Percentiles rank a stretch among this genome's conserved stretches.
Evolutionary conservation across 2,113 vertebrate species (phyloP).

Genomic region (Crotophaga sulcirostris): DNA sequence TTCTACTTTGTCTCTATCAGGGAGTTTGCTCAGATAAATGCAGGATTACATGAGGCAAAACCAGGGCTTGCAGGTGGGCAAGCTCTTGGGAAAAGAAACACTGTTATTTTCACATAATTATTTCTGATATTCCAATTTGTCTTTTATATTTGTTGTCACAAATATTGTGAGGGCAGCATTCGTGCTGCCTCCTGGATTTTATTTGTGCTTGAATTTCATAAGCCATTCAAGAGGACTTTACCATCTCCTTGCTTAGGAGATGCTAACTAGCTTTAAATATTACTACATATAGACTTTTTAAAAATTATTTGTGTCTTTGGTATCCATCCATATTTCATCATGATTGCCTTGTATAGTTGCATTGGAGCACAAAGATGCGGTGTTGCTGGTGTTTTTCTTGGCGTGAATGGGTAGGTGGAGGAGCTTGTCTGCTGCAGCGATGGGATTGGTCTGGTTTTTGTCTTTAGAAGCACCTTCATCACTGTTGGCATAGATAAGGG

Average conservation of each 20-base stretch:
- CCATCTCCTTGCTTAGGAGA: neutral
- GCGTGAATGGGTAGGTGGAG: neutral
- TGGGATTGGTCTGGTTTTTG: neutral
- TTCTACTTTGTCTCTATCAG: neutral
- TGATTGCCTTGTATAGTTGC: neutral
- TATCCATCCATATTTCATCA: neutral
- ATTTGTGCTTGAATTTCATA: neutral
- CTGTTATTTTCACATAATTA: conserved; percentile 32
- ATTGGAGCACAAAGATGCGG: neutral
- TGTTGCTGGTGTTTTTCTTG: neutral
- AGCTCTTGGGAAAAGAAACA: conserved; percentile 33
- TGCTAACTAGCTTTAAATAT: neutral
- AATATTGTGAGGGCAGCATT: neutral
- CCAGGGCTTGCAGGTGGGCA: conserved; percentile 23
- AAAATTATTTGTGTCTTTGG: neutral
- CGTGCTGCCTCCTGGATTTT: neutral
- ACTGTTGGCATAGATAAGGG: neutral
- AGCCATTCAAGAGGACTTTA: neutral
- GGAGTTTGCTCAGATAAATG: conserved; percentile 3
- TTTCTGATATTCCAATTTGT: conserved; percentile 24
- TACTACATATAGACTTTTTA: neutral
- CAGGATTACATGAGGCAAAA: conserved; percentile 7
- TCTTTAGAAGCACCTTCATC: neutral
- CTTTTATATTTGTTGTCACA: neutral
- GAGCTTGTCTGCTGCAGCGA: neutral